Conservation (phyloP, 2,797 vertebrate species). For the Leucoraja ocellata region DNA sequence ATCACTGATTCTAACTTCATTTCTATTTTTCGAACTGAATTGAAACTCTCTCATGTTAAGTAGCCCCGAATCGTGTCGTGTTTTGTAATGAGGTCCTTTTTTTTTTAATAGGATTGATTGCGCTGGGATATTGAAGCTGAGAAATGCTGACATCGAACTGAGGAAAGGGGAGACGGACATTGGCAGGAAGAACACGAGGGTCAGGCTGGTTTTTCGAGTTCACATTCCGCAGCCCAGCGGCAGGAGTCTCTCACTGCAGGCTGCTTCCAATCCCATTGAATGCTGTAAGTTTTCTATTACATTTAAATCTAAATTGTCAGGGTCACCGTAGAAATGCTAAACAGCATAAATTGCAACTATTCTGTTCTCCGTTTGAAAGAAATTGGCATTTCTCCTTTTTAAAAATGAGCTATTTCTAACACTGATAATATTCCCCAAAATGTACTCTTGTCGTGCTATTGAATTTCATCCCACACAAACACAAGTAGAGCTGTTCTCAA, state of each 20-base stretch:
- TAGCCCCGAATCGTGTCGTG: neutral
- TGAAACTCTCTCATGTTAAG: neutral
- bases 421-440: neutral
- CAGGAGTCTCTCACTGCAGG: conserved; percentile 79
- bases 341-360: neutral
- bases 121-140: conserved; percentile 89
- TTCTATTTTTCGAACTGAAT: neutral
- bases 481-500: neutral
- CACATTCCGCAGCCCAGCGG: conserved; percentile 83
- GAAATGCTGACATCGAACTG: conserved; percentile 93
- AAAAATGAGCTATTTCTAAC: neutral
- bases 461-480: neutral
- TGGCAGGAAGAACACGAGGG: conserved; percentile 90
- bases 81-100: neutral
- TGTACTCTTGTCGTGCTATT: neutral
- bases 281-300: conserved; percentile 75
- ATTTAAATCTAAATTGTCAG: neutral
- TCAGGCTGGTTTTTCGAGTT: conserved; percentile 86
- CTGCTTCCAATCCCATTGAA: conserved; percentile 86
- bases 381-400: neutral
- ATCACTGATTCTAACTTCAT: neutral
- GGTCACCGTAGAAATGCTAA: too few species aligned
- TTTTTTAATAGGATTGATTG: conserved; percentile 80
- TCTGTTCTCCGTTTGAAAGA: neutral
- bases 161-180: conserved; percentile 96